Base-by-base conservation (phyloP, 2,797 vertebrate species). In the Sebastes paucispinis region DNA sequence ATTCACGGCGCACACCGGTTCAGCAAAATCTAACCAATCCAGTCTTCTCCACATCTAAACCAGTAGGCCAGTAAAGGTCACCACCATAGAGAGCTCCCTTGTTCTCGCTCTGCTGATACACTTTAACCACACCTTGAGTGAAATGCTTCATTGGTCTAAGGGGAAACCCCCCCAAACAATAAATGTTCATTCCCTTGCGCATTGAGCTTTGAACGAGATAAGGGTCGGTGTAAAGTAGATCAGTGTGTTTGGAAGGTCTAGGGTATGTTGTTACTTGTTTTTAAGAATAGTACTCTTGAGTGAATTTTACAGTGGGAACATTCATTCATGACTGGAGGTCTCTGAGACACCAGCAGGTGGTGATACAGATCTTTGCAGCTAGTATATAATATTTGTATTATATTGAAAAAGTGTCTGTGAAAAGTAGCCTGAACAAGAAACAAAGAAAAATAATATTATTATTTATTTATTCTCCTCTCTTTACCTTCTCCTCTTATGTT, bases 1-100 rank as follows among this genome's bases (percentile, higher is more conserved):
- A 65, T 75, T 79, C 39, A 8, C 50, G 4, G 63, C 69, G 32
- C 59, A 65, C 39, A 60, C 24, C 34, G n/a, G 8, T 25, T 9
- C 1, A 29, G 69, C 75, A 66, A 79, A 65, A 82, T 81, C 50
- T 55, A 34, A 71, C 75, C 67, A 34, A 63, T 36, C 25, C 66
- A 72, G 60, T 55, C 63, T 39, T 73, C 63, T 10, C 69, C 73
- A 36, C 55, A 80, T 79, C 77, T 80, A 58, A 71, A 87, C 75
- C 73, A 86, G 32, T 5, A 63, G 58, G 64, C 77, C 78, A 59
- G 76, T 77, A 86, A 91, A 90, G 81, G 84, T 91, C 82, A 54
- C 22, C 31, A 8, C 69, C 70, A 82, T 29, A 90, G 63, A 87
- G 77, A 60, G 81, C 62, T 8, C 58, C 39, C 73, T 90, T 91